Base-by-base conservation (phyloP, 2,797 vertebrate genomes). In the Sylvilagus floridanus region DNA sequence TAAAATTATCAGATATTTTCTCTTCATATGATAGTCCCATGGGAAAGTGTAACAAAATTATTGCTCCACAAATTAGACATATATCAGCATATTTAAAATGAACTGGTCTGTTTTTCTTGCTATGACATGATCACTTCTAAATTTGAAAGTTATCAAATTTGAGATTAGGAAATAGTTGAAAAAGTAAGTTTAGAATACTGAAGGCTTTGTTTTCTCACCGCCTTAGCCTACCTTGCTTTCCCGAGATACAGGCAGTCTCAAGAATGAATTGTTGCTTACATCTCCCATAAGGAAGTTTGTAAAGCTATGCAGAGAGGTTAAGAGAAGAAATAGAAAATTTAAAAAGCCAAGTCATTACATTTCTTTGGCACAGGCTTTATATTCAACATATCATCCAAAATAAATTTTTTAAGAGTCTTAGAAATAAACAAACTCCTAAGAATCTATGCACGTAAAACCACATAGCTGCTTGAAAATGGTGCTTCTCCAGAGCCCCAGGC, bases 221-320 rank as follows among this genome's bases (percentile, higher is more conserved):
- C 91, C 26, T 93, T 42, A 90, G 81, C 98, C 97, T 98, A 99
- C 99, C 98, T 98, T 99, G 98, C 98, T 99, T 98, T 99, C 99
- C 95, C 98, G 98, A 98, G 99, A 99, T 98, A 99, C 98, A 98
- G 99, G 98, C 96, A 99, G 98, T 98, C 99, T 99, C 98, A 99
- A 96, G 98, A 99, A 98, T 62, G 99, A 99, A 97, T 99, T 99
- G 98, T 98, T 99, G 98, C 99, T 99, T 99, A 99, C 99, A 99
- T 99, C 99, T 99, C 99, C 99, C 99, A 99, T 99, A 99, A 99
- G 99, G 99, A 99, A 99, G 98, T 99, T 99, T 98, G 99, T 99
- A 98, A 99, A 99, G 97, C 99, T 99, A 98, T 91, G 95, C 97
- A 89, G 91, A 95, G 95, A 97, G 97, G 84, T 97, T 92, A 4